Evolutionary conservation across 2,797 vertebrate species (phyloP).

Genomic region (Dromococcyx pavoninus): DNA sequence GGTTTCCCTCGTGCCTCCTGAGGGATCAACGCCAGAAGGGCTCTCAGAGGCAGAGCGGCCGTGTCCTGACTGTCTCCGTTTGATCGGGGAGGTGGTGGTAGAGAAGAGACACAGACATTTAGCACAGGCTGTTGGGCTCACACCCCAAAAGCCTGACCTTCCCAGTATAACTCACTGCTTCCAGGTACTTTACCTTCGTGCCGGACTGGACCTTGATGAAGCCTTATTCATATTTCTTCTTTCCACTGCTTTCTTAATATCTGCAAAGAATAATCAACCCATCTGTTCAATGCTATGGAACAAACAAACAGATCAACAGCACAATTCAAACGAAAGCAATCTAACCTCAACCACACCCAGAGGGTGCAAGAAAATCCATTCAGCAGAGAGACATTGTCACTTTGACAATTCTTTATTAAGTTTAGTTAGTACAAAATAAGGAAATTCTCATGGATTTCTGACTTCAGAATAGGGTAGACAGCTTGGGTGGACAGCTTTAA

Average conservation of each 20-base stretch:
- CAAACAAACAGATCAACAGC: slow-evolving; percentile 80
- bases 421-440: slow-evolving; percentile 52
- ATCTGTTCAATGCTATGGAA: slow-evolving; percentile 94
- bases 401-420: slow-evolving; percentile 75
- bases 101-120: slow-evolving; percentile 72
- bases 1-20: slow-evolving; percentile 58
- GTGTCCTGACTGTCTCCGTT: slow-evolving; percentile 41
- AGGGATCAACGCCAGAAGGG: slow-evolving; percentile 54
- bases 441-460: slow-evolving; percentile 21
- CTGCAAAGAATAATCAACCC: slow-evolving; percentile 99
- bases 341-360: slow-evolving; percentile 74
- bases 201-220: slow-evolving; percentile 95
- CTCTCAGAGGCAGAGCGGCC: slow-evolving; percentile 48
- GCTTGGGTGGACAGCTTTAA: slow-evolving; percentile 28
- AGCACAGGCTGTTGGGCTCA: slow-evolving; percentile 68
- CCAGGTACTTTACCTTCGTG: slow-evolving; percentile 98
- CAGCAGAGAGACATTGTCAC: slow-evolving; percentile 70
- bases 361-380: slow-evolving; percentile 76
- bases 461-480: slow-evolving; percentile 34
- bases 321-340: slow-evolving; percentile 81
- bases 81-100: slow-evolving; percentile 57
- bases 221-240: slow-evolving; percentile 95
- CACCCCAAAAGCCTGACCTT: slow-evolving; percentile 73
- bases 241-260: slow-evolving; percentile 99
- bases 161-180: slow-evolving; percentile 77